phyloP scores from a whole-genome alignment of 2,797 vertebrate species.

The Bradypodion pumilum region DNA sequence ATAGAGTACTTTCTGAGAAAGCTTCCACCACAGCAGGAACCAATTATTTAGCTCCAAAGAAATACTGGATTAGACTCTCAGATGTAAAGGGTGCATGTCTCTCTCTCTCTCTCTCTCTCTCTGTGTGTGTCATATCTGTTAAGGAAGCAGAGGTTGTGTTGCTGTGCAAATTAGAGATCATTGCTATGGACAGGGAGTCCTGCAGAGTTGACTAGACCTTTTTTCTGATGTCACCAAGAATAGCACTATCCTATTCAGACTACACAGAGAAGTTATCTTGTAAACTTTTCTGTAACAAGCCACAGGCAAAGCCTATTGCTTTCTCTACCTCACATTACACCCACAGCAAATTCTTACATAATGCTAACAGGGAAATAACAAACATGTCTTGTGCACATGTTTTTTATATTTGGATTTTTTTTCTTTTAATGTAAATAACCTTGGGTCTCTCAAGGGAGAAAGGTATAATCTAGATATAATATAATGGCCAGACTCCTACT shows the following conservation, averaged over 20 bases:
- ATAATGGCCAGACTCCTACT: no score
- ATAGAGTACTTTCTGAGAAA: not conserved
- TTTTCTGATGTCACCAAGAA: conserved; percentile 58
- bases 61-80: conserved; percentile 10
- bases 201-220: conserved; percentile 38
- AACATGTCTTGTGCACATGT: not conserved
- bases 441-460: no score
- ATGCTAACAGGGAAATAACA: not conserved
- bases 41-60: conserved; percentile 14
- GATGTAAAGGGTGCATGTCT: conserved; percentile 26
- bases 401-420: no score
- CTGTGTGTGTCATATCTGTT: not conserved
- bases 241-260: conserved; percentile 5
- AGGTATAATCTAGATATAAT: no score
- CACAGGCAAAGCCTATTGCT: conserved; percentile 33
- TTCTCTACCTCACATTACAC: conserved; percentile 33
- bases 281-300: conserved; percentile 45
- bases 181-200: conserved; percentile 25
- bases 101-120: no score
- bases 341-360: conserved; percentile 5
- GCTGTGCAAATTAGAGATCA: conserved; percentile 42
- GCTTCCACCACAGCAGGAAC: not conserved
- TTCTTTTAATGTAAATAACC: no score
- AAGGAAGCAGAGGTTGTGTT: not conserved
- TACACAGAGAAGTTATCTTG: conserved; percentile 39